A percentile compares a stretch with the other conserved stretches of the same genome.
phyloP scores from a whole-genome alignment of 1,140 invertebrate genomes.

The Calliopsis andreniformis region DNA sequence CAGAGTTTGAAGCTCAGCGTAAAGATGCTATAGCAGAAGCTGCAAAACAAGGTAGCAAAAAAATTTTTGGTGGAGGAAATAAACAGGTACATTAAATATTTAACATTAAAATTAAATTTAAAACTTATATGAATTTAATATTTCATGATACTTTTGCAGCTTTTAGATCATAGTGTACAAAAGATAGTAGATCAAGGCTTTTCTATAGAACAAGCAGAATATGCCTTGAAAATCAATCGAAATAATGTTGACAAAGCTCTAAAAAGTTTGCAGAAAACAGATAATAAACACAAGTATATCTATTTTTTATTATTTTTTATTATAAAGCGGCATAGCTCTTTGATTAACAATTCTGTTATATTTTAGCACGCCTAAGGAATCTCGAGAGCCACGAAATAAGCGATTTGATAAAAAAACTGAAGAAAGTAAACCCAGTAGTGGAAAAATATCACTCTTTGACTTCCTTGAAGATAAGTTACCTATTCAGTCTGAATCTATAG shows the following conservation, averaged over 20 bases:
- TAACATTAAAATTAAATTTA: neutral
- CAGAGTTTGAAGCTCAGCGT: conserved; percentile 92
- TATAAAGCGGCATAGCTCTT: neutral
- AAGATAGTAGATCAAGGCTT: conserved; percentile 91
- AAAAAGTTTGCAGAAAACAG: conserved; percentile 85
- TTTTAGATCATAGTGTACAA: conserved; percentile 90
- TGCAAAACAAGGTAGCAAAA: conserved; percentile 85
- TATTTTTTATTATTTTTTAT: conserved; percentile 7
- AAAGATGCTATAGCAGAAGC: conserved; percentile 94
- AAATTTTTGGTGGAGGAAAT: conserved; percentile 86
- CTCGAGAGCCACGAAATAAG: conserved; percentile 74
- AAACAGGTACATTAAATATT: conserved; percentile 84
- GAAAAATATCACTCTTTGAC: conserved; percentile 92
- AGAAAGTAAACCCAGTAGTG: conserved; percentile 88
- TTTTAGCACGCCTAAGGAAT: conserved; percentile 57
- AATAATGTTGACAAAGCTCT: conserved; percentile 89
- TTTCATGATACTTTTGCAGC: conserved; percentile 67
- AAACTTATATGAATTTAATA: conserved; percentile 26
- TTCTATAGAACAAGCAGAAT: conserved; percentile 88
- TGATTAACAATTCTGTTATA: conserved; percentile 1
- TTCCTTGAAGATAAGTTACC: conserved; percentile 93
- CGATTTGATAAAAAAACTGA: conserved; percentile 83
- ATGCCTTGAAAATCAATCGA: conserved; percentile 86
- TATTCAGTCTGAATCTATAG: conserved; percentile 78
- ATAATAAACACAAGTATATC: conserved; percentile 67